These are phyloP conservation scores for Pteruthius melanotis DNA, from an alignment of 2,113 vertebrate genomes.

Conservation along the genomic window DNA sequence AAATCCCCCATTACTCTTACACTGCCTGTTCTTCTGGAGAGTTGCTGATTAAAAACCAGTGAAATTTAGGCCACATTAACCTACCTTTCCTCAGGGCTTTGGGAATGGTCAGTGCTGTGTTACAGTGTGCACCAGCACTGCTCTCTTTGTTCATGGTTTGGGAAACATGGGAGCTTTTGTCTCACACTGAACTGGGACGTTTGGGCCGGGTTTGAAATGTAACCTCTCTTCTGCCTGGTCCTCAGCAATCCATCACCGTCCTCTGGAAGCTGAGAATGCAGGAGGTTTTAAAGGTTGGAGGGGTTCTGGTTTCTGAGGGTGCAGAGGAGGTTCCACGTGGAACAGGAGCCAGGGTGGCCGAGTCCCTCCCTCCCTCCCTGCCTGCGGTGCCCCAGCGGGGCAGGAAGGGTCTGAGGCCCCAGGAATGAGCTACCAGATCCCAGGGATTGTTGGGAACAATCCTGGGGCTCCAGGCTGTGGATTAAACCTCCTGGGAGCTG, in stretches of 20 bases:
- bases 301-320: too few species aligned
- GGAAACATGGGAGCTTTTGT: neutral
- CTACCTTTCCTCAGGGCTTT: neutral
- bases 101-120: neutral
- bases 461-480: neutral
- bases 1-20: neutral
- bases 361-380: too few species aligned
- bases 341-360: too few species aligned
- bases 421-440: too few species aligned
- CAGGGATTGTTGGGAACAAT: neutral
- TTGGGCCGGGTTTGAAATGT: neutral
- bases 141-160: neutral
- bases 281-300: neutral
- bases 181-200: neutral
- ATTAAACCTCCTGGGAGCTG: neutral
- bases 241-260: neutral
- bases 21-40: neutral
- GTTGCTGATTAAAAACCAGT: neutral
- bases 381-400: too few species aligned
- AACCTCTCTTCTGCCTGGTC: neutral
- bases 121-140: neutral
- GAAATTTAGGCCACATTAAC: neutral
- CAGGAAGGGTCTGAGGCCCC: too few species aligned
- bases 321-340: too few species aligned
- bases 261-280: neutral